phyloP scores from a whole-genome alignment of 2,797 vertebrate species.

The Myotis vivesi region DNA sequence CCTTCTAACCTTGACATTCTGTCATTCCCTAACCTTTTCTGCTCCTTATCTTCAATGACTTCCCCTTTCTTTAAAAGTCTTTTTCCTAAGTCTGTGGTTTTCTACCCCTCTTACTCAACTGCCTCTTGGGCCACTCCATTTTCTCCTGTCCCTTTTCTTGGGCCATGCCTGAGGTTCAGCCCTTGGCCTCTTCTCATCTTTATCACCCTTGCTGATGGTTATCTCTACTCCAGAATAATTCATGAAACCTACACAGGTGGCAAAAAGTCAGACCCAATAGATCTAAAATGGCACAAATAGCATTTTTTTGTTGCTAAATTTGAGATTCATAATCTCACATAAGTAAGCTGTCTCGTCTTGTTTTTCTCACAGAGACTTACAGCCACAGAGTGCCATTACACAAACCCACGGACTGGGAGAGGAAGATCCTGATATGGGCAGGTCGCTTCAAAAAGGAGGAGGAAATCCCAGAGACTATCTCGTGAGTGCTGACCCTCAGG shows the following conservation, averaged over 20 bases:
- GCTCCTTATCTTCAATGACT: neutral
- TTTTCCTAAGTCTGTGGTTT: neutral
- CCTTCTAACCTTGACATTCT: neutral
- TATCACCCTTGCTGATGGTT: neutral
- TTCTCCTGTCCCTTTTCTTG: neutral
- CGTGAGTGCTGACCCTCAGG: constrained; percentile 88
- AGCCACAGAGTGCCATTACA: constrained; percentile 85
- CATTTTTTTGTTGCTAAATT: constrained; percentile 13
- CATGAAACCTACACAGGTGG: neutral
- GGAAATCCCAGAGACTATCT: constrained; percentile 92
- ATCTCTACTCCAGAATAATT: neutral
- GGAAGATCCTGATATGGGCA: constrained; percentile 90
- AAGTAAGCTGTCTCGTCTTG: neutral
- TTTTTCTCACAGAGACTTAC: constrained; percentile 57
- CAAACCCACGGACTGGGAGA: constrained; percentile 89
- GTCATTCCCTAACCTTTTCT: neutral
- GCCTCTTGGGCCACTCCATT: neutral
- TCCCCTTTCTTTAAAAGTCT: neutral
- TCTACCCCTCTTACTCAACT: neutral
- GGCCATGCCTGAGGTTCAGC: neutral
- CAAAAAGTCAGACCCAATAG: neutral
- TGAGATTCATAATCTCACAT: neutral
- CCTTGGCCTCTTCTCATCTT: neutral
- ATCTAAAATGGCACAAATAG: neutral
- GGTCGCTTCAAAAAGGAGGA: constrained; percentile 92